Evolutionary conservation across 2,113 vertebrate genomes (phyloP), one percentile per base, ranked within the genome.

Genomic region (Leuciscus idus): DNA sequence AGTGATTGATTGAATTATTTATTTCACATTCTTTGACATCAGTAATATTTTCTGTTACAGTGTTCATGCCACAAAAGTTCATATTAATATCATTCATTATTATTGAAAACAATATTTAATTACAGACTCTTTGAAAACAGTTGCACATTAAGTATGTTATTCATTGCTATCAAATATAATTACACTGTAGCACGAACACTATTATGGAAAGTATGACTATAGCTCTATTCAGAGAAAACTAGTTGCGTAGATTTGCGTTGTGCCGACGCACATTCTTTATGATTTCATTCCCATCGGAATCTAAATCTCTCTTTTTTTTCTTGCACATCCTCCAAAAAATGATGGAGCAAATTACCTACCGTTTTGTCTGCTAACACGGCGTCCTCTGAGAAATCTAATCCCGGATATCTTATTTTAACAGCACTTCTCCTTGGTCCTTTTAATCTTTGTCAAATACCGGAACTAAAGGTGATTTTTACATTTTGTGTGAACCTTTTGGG

Each of bases 81-180:
- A 12, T 52, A 76, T 52, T 21, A 12, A 77, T 57, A 21, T 36
- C 10, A 36, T 23, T 23, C 23, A 77, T 77, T 23, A 77, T 9
- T 4, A 76, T 30, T 21, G 36, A 74, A 59, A 33, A 59, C 23
- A 36, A 57, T 36, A 21, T 12, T 6, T 78, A 57, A 36, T 78
- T 17, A 57, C 19, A 30, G 28, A 26, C 74, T 2, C 30, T 11
- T 52, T 52, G 17, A 55, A 55, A 55, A n/a, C 50, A 30, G 19
- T 23, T 59, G 2, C 3, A 57, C 36, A 78, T 57, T 55, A 55
- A 21, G 13, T 61, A 43, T 62, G 57, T 39, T 61, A 43, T 80
- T 80, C 57, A 28, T 78, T 59, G 2, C 17, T 78, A 78, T 78
- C 59, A 81, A 81, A 62, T 15, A 17, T 46, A 46, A 62, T 64